phyloP scores from a whole-genome alignment of 1,140 invertebrate species.

The Drosophila biarmipes region DNA sequence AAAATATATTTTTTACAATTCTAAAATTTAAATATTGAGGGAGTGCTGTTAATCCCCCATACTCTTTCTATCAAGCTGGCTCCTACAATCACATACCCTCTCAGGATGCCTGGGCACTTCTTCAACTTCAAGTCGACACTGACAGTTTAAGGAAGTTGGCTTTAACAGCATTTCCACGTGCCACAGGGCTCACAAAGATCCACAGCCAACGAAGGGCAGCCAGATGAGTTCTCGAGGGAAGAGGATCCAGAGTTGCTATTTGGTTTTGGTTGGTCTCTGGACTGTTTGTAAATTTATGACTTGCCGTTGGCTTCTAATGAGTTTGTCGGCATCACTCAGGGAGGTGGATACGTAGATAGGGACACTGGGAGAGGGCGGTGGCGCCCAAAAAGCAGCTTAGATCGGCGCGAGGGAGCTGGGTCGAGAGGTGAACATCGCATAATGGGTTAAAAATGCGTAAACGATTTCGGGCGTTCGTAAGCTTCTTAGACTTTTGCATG shows the following conservation, averaged over 20 bases:
- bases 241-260: constrained; percentile 18
- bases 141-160: constrained; percentile 64
- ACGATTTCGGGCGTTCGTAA: constrained; percentile 73
- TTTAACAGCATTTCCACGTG: constrained; percentile 65
- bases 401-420: constrained; percentile 12
- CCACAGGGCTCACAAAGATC: constrained; percentile 37
- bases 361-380: constrained; percentile 12
- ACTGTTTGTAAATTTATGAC: constrained; percentile 78
- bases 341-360: constrained; percentile 20
- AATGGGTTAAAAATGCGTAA: constrained; percentile 82
- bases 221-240: neutral
- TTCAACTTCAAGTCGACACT: constrained; percentile 33
- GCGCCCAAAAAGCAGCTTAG: constrained; percentile 52
- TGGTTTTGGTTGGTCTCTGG: constrained; percentile 35
- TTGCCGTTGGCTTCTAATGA: constrained; percentile 78
- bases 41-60: too few relatives aligned
- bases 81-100: constrained; percentile 11
- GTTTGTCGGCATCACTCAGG: constrained; percentile 79
- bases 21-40: neutral
- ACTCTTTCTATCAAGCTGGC: neutral
- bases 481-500: constrained; percentile 78
- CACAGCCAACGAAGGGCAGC: constrained; percentile 8
- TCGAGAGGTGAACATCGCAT: constrained; percentile 16
- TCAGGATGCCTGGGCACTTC: constrained; percentile 16
- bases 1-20: neutral